A percentile compares a stretch with the other conserved stretches of the same genome.
phyloP scores from a whole-genome alignment of 2,797 vertebrate genomes.

The Sebastes umbrosus region DNA sequence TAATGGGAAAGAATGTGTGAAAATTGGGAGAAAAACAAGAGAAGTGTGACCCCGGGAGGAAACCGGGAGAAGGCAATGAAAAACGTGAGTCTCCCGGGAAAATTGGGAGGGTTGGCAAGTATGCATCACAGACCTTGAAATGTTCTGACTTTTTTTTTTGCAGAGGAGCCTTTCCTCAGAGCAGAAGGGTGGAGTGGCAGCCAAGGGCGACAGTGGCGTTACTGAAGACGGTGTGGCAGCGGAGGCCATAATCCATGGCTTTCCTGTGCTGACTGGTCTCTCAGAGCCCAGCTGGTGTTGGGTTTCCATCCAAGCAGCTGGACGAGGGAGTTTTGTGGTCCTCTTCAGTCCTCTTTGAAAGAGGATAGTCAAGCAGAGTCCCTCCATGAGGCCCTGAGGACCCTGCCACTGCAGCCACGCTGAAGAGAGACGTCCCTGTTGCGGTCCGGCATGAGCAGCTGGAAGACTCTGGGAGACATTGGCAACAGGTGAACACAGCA shows the following conservation, averaged over 20 bases:
- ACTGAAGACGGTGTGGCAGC: constrained; percentile 56
- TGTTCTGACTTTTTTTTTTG: constrained; percentile 22
- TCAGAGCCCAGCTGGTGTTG: constrained; percentile 67
- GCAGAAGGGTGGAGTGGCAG: constrained; percentile 24
- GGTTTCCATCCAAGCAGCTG: constrained; percentile 77
- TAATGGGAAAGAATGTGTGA: too few species aligned
- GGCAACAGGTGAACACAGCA: constrained; percentile 54
- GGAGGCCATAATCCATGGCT: constrained; percentile 71
- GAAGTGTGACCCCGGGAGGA: too few species aligned
- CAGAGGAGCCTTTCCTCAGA: constrained; percentile 2
- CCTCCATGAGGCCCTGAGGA: constrained; percentile 65
- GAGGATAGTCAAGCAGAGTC: constrained; percentile 65
- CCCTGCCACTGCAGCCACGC: constrained; percentile 36
- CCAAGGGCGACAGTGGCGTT: constrained; percentile 46
- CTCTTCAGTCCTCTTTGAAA: constrained; percentile 73
- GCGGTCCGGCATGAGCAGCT: constrained; percentile 45
- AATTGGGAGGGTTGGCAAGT: too few species aligned
- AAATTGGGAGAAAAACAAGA: too few species aligned
- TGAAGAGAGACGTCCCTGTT: constrained; percentile 20
- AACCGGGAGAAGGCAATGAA: too few species aligned
- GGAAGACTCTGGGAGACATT: constrained; percentile 33
- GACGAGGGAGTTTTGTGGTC: constrained; percentile 57
- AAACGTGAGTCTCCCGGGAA: too few species aligned
- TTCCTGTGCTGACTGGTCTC: constrained; percentile 65
- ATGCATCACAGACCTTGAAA: constrained; percentile 8